Conservation (phyloP, 1,140 invertebrate genomes). For the Lepidotrigona ventralis region DNA sequence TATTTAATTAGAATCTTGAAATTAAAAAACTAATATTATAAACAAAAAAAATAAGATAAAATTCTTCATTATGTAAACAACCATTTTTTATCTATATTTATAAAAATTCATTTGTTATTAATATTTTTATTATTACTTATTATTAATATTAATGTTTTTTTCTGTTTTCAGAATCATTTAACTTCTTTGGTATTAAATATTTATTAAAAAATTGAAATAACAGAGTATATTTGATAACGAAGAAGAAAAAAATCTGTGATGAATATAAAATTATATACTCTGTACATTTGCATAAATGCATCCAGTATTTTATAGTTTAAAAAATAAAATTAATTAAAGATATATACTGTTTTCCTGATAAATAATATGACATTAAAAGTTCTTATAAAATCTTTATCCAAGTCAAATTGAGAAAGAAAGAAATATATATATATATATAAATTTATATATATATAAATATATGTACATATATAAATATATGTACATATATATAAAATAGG, state of each 20-base stretch:
- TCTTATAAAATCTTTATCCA: constrained; percentile 21
- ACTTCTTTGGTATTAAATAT: constrained; percentile 50
- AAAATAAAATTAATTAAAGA: constrained; percentile 25
- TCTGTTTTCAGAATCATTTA: constrained; percentile 61
- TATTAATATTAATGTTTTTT: constrained; percentile 6
- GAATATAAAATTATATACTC: constrained; percentile 39
- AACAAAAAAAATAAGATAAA: not conserved
- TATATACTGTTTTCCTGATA: constrained; percentile 27
- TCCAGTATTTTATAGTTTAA: constrained; percentile 54
- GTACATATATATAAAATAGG: constrained; percentile 26
- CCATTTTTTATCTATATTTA: not conserved
- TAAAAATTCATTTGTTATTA: not conserved
- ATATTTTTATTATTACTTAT: constrained; percentile 14
- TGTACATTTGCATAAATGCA: constrained; percentile 46
- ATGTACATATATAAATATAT: not conserved
- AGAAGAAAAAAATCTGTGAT: constrained; percentile 38
- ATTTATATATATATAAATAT: constrained; percentile 21
- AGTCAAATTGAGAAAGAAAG: constrained; percentile 13
- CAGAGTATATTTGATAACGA: constrained; percentile 33
- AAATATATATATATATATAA: not conserved
- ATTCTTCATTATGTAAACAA: not conserved
- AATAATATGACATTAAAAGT: constrained; percentile 38
- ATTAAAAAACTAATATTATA: not conserved
- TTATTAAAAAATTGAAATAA: constrained; percentile 42
- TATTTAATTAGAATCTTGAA: not conserved